Conservation (phyloP, 2,888 invertebrate species). For the Strigamia crassipes region DNA sequence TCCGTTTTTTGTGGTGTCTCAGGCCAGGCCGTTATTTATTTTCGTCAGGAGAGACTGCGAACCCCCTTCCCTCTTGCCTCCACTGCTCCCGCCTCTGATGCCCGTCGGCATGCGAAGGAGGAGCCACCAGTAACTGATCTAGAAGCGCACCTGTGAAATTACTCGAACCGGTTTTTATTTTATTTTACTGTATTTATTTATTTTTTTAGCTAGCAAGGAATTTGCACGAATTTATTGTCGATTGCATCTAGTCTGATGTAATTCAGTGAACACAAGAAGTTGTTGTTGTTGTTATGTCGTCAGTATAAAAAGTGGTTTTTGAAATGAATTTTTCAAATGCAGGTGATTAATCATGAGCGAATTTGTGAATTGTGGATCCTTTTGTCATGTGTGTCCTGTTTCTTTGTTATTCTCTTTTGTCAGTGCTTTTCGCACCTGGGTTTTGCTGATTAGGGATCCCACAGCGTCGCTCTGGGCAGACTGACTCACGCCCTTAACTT, state of each 20-base stretch:
- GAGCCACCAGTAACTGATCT: neutral
- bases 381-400: constrained; percentile 10
- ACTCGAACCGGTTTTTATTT: neutral
- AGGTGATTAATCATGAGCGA: constrained; percentile 8
- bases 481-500: constrained; percentile 6
- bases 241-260: neutral
- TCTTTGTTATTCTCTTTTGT: constrained; percentile 10
- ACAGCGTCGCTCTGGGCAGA: constrained; percentile 10
- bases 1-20: constrained; percentile 30
- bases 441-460: constrained; percentile 30
- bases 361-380: constrained; percentile 13
- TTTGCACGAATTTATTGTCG: neutral
- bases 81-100: neutral
- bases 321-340: neutral
- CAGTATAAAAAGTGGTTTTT: neutral
- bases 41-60: neutral
- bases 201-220: neutral
- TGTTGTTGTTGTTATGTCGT: neutral
- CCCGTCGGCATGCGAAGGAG: constrained; percentile 18
- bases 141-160: neutral
- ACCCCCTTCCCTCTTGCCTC: neutral
- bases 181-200: neutral
- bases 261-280: neutral
- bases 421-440: constrained; percentile 23
- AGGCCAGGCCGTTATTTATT: constrained; percentile 17